Percentiles rank a stretch among this genome's conserved stretches.
These are phyloP conservation scores for Nipponia nippon DNA, from an alignment of 2,113 vertebrate species.

Conservation along the genomic window DNA sequence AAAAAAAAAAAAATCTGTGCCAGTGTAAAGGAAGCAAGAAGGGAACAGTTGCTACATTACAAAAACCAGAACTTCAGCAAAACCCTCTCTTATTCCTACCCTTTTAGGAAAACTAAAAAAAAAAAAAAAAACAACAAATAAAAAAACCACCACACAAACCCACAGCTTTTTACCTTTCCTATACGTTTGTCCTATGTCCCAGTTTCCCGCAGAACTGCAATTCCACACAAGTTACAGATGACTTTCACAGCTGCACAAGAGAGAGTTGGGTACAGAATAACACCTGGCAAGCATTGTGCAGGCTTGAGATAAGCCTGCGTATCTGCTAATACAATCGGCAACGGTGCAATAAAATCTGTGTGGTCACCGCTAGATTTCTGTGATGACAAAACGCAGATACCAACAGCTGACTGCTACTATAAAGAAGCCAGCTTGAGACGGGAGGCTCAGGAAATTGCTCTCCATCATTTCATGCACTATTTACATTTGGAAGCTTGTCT, in stretches of 20 bases:
- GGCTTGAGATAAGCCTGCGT: background rate
- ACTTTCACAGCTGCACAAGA: background rate
- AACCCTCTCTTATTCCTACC: background rate
- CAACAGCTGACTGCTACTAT: background rate
- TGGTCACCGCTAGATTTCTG: background rate
- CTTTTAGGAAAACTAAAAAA: background rate
- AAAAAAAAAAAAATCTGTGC: background rate
- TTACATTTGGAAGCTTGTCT: background rate
- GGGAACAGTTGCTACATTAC: rapidly evolving
- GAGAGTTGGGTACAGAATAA: background rate
- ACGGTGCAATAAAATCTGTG: background rate
- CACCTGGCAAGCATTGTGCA: background rate
- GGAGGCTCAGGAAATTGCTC: background rate
- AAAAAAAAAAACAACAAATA: too few relatives aligned
- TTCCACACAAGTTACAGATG: background rate
- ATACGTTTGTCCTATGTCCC: rapidly evolving
- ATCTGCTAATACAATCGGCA: background rate
- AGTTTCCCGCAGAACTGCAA: background rate
- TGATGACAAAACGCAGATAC: background rate
- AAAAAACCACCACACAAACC: too few relatives aligned
- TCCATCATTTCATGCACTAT: background rate
- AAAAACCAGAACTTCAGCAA: background rate
- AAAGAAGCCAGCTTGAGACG: background rate
- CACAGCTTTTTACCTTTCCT: background rate
- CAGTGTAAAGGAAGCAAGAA: background rate